Percentiles rank a stretch among this genome's conserved stretches.
Conservation (phyloP, 2,888 invertebrate genomes). For the Drosophila suboccidentalis region DNA sequence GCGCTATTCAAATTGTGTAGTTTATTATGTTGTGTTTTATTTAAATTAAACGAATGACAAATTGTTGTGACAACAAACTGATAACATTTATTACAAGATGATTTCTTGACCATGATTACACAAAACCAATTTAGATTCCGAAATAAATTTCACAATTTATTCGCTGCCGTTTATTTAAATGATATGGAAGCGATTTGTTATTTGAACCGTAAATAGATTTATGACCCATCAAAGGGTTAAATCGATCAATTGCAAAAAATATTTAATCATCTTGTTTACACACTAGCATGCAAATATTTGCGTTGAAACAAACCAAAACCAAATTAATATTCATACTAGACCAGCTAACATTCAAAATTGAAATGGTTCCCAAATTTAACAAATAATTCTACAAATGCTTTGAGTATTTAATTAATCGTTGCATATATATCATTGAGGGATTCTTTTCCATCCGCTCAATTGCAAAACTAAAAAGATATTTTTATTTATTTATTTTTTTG, state of each 20-base stretch:
- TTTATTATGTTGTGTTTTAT: not conserved
- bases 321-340: not conserved
- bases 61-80: constrained; percentile 2
- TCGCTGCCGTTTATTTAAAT: not conserved
- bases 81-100: not conserved
- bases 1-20: not conserved
- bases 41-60: not conserved
- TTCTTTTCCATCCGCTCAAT: not conserved
- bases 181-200: constrained; percentile 3
- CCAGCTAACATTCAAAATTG: not conserved
- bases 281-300: not conserved
- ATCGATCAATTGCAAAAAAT: not conserved
- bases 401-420: not conserved
- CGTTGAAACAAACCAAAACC: not conserved
- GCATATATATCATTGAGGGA: not conserved
- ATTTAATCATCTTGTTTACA: constrained; percentile 4
- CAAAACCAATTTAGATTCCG: constrained; percentile 2
- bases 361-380: constrained; percentile 31
- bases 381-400: constrained; percentile 28
- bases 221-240: constrained; percentile 4
- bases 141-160: constrained; percentile 5
- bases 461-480: constrained; percentile 7
- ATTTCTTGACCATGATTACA: not conserved
- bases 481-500: constrained; percentile 1
- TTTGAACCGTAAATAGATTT: not conserved